Evolutionary conservation across 2,888 invertebrate genomes (phyloP).

Genomic region (Crepidodera aurea): DNA sequence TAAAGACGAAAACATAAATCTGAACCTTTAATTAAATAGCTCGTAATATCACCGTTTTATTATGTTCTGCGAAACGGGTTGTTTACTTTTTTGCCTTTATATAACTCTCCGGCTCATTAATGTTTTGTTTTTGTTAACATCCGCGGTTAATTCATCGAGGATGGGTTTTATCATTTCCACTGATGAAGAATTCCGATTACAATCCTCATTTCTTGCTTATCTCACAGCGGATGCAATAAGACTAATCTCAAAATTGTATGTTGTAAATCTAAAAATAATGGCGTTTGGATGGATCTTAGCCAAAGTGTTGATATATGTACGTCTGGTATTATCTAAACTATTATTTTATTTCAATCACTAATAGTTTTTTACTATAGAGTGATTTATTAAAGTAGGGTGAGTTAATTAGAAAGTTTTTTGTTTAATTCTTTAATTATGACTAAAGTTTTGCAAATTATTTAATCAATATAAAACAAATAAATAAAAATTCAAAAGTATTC

Average conservation of each 20-base stretch:
- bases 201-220: constrained; percentile 30
- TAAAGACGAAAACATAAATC: neutral
- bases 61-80: constrained; percentile 28
- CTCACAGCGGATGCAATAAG: constrained; percentile 31
- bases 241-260: constrained; percentile 26
- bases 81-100: constrained; percentile 28
- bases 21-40: constrained; percentile 8
- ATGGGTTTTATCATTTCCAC: constrained; percentile 32
- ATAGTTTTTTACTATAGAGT: too few relatives aligned
- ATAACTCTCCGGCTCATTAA: constrained; percentile 33
- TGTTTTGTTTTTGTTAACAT: constrained; percentile 34
- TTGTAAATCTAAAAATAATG: constrained; percentile 30
- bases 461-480: too few relatives aligned
- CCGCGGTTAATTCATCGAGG: constrained; percentile 35
- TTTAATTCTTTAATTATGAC: too few relatives aligned
- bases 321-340: neutral
- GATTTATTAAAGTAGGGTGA: too few relatives aligned
- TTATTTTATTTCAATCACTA: too few relatives aligned
- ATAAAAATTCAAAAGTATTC: too few relatives aligned
- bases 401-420: too few relatives aligned
- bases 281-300: neutral
- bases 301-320: neutral
- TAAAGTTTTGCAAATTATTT: too few relatives aligned
- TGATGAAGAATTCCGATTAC: constrained; percentile 31
- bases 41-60: constrained; percentile 16